A percentile compares a stretch with the other conserved stretches of the same genome.
Conservation (phyloP, 2,113 vertebrate genomes). For the Chauna torquata region DNA sequence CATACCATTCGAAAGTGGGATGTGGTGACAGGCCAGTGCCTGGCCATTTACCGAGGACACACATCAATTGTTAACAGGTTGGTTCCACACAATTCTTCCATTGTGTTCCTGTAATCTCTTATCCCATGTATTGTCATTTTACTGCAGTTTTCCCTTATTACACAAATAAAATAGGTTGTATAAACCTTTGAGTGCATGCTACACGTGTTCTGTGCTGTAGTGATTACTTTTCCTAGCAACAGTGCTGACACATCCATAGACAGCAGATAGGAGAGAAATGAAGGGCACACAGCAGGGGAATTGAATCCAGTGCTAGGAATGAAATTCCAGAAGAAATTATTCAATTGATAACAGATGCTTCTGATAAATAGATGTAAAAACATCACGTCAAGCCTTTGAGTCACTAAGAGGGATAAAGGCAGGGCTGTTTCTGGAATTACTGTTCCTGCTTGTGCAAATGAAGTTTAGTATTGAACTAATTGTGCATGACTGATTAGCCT, state of each 20-base stretch:
- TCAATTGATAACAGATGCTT: slow-evolving; percentile 41
- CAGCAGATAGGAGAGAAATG: background rate
- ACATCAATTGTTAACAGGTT: slow-evolving; percentile 83
- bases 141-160: background rate
- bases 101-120: background rate
- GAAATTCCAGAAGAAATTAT: slow-evolving; percentile 43
- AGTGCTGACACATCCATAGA: slow-evolving; percentile 12
- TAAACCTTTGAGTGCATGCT: background rate
- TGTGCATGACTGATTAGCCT: background rate
- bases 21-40: slow-evolving; percentile 76
- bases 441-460: background rate
- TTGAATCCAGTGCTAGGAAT: slow-evolving; percentile 13
- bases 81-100: background rate
- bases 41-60: slow-evolving; percentile 81
- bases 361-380: slow-evolving; percentile 57
- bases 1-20: slow-evolving; percentile 82
- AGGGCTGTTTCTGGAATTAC: background rate
- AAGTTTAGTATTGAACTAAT: background rate
- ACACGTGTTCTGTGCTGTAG: background rate
- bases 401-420: background rate
- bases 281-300: slow-evolving; percentile 14
- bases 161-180: background rate
- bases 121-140: background rate
- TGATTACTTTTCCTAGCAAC: background rate
- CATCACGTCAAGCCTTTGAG: slow-evolving; percentile 9